Evolutionary conservation across 2,113 vertebrate genomes (phyloP).

Genomic region (Tinamus guttatus): DNA sequence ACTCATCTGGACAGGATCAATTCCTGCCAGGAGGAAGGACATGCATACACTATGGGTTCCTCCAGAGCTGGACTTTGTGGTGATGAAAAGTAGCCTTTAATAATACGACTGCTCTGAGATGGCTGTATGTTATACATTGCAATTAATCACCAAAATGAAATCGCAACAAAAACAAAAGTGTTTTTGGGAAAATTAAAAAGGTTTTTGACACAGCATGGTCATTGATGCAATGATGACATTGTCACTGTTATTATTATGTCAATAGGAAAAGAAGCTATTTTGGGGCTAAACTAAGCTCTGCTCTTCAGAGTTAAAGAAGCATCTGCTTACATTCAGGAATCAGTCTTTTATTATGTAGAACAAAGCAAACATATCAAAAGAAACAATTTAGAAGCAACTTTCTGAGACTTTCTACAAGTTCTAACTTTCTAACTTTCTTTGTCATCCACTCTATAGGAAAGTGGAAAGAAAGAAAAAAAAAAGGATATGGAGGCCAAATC

Average conservation of each 20-base stretch:
- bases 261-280: not conserved
- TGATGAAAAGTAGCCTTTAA: not conserved
- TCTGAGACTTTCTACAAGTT: not conserved
- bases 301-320: not conserved
- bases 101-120: not conserved
- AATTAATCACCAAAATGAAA: not conserved
- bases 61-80: not conserved
- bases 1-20: too few relatives aligned
- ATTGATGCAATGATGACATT: not conserved
- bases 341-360: not conserved
- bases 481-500: not conserved
- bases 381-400: not conserved
- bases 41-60: not conserved
- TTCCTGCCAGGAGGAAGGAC: not conserved
- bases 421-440: too few relatives aligned
- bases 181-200: not conserved
- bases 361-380: not conserved
- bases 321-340: not conserved
- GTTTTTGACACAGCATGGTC: not conserved
- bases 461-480: not conserved
- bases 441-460: not conserved
- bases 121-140: not conserved
- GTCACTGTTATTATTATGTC: not conserved
- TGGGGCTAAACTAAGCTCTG: not conserved
- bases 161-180: not conserved